Base-by-base conservation (phyloP, 2,113 vertebrate species). In the Coracopsis vasa region DNA sequence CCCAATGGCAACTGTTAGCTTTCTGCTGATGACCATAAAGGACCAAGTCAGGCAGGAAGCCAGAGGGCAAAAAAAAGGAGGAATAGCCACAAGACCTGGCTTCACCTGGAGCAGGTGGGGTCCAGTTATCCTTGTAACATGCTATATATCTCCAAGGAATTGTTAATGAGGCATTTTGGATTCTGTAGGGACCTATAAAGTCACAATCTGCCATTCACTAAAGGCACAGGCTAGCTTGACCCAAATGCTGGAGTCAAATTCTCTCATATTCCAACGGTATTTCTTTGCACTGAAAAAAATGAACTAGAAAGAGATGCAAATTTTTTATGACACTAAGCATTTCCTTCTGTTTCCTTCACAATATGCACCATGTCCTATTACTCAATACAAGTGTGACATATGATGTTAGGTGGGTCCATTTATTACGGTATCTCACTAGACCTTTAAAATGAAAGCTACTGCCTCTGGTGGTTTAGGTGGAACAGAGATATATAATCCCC, bases 391-490 rank as follows among this genome's bases (percentile, higher is more conserved):
- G 51, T 35, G 82, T 29, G 13, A 88, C 73, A 81, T 80, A 88
- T 17, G 82, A 83, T 95, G 39, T 65, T 83, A 96, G 83, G 82
- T 95, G 56, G 94, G 50, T 16, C 78, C 80, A 87, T 94, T 96
- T 96, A 94, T 96, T 97, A 95, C 5, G 0, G 37, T 88, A 95
- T 87, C 74, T 97, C 74, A 80, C 75, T 73, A 95, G 78, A 89
- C 62, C 78, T 78, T 93, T 97, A 88, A 97, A 97, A 95, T 89
- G 86, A 95, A 95, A 97, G 91, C 80, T 83, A 71, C 58, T 96
- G 66, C 72, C 74, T 95, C 82, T 95, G 86, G 74, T 92, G 60
- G 66, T 90, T 91, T 97, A 90, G 72, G 54, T 95, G 50, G 35
- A 96, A 92, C 67, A 96, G 73, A 96, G 74, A 96, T 88, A 92